Evolutionary conservation across 2,113 vertebrate genomes (phyloP), one percentile per base, ranked within the genome.

Genomic region (Trichomycterus rosablanca): DNA sequence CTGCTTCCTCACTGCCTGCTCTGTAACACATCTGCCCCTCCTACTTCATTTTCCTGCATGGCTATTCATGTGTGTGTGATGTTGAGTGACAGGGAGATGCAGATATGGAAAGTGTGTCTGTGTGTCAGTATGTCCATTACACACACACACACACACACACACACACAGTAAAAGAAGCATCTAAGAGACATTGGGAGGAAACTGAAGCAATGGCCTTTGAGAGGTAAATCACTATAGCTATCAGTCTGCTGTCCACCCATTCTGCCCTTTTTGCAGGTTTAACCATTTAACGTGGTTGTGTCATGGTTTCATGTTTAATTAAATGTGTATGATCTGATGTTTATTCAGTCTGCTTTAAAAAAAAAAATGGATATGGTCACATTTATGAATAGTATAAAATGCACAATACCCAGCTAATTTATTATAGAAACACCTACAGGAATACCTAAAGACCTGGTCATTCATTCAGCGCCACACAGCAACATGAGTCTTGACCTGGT

Each of bases 51-150:
- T 56, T 55, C 56, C 39, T 63, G 44, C 40, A 30, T 44, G 39
- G 22, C n/a, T 26, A 24, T 60, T 59, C 34, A 51, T 53, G 18
- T 28, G 40, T 51, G 26, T 59, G 62, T 60, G 67, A 50, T 22
- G 56, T 42, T 53, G 52, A 72, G 61, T 9, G 59, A 59, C 59
- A 67, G 55, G 52, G 56, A 71, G 49, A 24, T 50, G 24, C 35
- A 45, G 46, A 59, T 32, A 42, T 45, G 37, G 57, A 61, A 66
- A 61, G 57, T 72, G 59, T 48, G 55, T 64, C 15, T 63, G 42
- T 68, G 64, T 67, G 50, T 70, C 63, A 72, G 10, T 55, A 16
- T 55, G 67, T 63, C 51, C 62, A 30, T 63, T 57, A 72, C 57
- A 45, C 37, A 68, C 22, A 9, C 9, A 16, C 19, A 15, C 19